A percentile compares a stretch with the other conserved stretches of the same genome.
Evolutionary conservation across 1,140 invertebrate species (phyloP).

Genomic region (Zelostemma sp.): DNA sequence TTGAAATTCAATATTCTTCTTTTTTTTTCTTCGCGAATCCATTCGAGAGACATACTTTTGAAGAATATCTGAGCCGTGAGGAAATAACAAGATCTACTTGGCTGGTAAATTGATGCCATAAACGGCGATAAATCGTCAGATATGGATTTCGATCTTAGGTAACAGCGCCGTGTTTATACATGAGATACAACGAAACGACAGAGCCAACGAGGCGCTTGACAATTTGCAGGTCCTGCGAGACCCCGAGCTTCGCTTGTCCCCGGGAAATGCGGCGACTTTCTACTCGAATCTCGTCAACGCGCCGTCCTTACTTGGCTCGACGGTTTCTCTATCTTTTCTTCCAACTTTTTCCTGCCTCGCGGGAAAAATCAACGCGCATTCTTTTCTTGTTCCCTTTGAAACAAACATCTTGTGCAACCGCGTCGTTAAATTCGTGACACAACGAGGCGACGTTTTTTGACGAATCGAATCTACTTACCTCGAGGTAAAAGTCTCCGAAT

Average conservation of each 20-base stretch:
- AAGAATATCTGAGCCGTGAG: slow-evolving; percentile 33
- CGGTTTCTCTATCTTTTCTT: slow-evolving; percentile 45
- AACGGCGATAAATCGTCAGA: slow-evolving; percentile 46
- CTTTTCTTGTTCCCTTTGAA: slow-evolving; percentile 24
- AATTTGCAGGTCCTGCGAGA: slow-evolving; percentile 34
- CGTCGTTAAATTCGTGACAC: slow-evolving; percentile 27
- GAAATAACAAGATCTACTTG: slow-evolving; percentile 34
- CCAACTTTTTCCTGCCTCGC: slow-evolving; percentile 31
- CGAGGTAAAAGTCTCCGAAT: no score
- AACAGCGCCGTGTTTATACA: slow-evolving; percentile 19
- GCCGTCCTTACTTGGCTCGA: slow-evolving; percentile 39
- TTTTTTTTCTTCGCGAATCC: not conserved
- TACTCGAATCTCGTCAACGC: slow-evolving; percentile 40
- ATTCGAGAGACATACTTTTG: slow-evolving; percentile 28
- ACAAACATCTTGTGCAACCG: slow-evolving; percentile 30
- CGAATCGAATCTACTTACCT: slow-evolving; percentile 28
- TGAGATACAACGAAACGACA: slow-evolving; percentile 12
- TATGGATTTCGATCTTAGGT: slow-evolving; percentile 44
- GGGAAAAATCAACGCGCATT: slow-evolving; percentile 34
- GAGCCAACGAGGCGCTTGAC: slow-evolving; percentile 20
- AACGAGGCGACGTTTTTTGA: no score
- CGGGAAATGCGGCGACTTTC: slow-evolving; percentile 39
- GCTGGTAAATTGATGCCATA: slow-evolving; percentile 45
- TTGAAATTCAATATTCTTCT: no score
- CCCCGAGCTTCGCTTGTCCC: slow-evolving; percentile 11